A percentile compares a stretch with the other conserved stretches of the same genome.
Conservation (phyloP, 2,113 vertebrate genomes). For the Oreochromis aureus region DNA sequence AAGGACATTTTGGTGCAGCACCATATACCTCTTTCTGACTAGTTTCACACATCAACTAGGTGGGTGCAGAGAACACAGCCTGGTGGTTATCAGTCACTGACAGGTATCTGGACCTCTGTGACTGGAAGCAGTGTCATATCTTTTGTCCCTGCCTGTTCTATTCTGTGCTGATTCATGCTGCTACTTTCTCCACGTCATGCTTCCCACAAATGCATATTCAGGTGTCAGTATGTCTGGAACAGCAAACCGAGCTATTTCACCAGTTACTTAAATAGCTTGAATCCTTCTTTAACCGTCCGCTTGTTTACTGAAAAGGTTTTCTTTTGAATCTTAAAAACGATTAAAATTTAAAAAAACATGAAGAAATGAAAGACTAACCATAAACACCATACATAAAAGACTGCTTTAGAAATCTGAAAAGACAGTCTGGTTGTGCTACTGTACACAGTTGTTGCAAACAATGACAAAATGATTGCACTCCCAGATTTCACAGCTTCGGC, state of each 20-base stretch:
- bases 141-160: background rate
- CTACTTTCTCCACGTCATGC: background rate
- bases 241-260: accelerated
- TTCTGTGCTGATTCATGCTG: background rate
- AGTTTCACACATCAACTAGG: background rate
- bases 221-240: accelerated
- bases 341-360: too few relatives aligned
- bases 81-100: background rate
- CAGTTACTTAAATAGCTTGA: background rate
- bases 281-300: background rate
- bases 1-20: background rate
- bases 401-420: background rate
- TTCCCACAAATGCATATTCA: background rate
- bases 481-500: background rate
- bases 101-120: background rate
- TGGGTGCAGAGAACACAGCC: background rate
- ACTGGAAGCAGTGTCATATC: background rate
- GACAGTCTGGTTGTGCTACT: background rate
- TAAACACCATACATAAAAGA: background rate
- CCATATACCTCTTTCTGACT: background rate
- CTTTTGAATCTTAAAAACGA: background rate
- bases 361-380: background rate
- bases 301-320: background rate
- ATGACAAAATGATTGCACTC: background rate
- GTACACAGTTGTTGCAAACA: background rate